Percentiles rank a stretch among this genome's conserved stretches.
phyloP scores from a whole-genome alignment of 2,113 vertebrate species.

The Cyprinodon variegatus region DNA sequence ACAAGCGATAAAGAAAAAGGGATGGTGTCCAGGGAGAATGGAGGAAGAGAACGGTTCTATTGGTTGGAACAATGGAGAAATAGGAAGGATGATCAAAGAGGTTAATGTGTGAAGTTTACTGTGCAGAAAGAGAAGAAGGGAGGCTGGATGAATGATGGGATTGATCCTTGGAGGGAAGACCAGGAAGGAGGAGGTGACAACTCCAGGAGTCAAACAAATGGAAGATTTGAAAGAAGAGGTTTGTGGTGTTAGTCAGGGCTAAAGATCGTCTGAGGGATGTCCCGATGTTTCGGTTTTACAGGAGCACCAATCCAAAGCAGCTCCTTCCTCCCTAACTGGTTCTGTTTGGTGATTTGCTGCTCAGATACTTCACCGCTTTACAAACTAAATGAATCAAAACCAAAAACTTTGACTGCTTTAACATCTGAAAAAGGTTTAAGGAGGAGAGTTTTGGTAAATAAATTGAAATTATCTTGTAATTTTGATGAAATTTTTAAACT shows the following conservation, averaged over 20 bases:
- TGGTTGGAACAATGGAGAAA: background rate
- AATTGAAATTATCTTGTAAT: too few species aligned
- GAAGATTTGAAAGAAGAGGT: background rate
- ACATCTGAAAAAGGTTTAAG: too few species aligned
- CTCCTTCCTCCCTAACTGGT: background rate
- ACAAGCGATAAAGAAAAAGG: background rate
- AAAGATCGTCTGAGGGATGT: constrained; percentile 31
- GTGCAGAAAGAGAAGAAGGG: background rate
- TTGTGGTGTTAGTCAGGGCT: constrained; percentile 54
- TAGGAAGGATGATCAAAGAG: background rate
- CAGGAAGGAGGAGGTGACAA: background rate
- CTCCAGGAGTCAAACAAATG: constrained; percentile 12
- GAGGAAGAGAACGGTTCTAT: background rate
- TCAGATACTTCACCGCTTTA: background rate
- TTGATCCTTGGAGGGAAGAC: constrained; percentile 1
- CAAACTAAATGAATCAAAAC: background rate
- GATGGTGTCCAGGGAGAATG: background rate
- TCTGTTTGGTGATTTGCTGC: background rate
- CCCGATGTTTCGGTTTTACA: background rate
- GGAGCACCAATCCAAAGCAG: background rate
- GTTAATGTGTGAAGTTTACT: constrained; percentile 1
- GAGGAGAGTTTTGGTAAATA: too few species aligned
- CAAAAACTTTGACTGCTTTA: background rate
- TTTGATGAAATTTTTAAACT: too few species aligned
- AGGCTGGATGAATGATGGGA: background rate